Conservation (phyloP, 2,797 vertebrate genomes). For the Etheostoma perlongum region DNA sequence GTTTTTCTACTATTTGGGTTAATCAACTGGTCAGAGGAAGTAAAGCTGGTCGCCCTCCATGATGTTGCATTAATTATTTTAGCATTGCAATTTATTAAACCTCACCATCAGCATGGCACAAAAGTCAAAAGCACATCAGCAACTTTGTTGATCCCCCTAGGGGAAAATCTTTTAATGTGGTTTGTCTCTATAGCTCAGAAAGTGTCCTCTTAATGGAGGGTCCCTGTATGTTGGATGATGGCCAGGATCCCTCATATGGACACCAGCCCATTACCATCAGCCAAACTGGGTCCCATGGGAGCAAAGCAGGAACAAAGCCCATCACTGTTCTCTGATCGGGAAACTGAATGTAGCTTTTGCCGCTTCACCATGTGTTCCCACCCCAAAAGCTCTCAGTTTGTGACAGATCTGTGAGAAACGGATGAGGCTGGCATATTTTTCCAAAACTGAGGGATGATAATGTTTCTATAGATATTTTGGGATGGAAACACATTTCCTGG, state of each 20-base stretch:
- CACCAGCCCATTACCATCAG: slow-evolving; percentile 65
- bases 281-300: slow-evolving; percentile 70
- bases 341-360: slow-evolving; percentile 52
- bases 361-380: slow-evolving; percentile 66
- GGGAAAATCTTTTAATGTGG: slow-evolving; percentile 35
- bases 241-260: slow-evolving; percentile 68
- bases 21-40: not conserved
- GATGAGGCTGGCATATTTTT: slow-evolving; percentile 20
- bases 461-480: not conserved
- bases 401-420: slow-evolving; percentile 42
- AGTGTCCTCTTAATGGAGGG: slow-evolving; percentile 52
- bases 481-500: not conserved
- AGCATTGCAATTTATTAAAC: slow-evolving; percentile 1
- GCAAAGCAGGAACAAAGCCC: slow-evolving; percentile 70
- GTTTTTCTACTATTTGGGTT: not conserved
- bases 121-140: slow-evolving; percentile 24
- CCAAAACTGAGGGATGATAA: slow-evolving; percentile 1
- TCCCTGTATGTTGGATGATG: slow-evolving; percentile 64
- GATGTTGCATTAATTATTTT: not conserved
- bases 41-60: slow-evolving; percentile 1
- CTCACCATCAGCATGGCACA: slow-evolving; percentile 7
- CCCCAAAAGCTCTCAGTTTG: slow-evolving; percentile 46
- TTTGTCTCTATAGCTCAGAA: slow-evolving; percentile 42
- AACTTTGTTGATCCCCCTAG: slow-evolving; percentile 23
- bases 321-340: slow-evolving; percentile 72